Conservation (phyloP, 2,797 vertebrate species). For the Sternotherus odoratus region DNA sequence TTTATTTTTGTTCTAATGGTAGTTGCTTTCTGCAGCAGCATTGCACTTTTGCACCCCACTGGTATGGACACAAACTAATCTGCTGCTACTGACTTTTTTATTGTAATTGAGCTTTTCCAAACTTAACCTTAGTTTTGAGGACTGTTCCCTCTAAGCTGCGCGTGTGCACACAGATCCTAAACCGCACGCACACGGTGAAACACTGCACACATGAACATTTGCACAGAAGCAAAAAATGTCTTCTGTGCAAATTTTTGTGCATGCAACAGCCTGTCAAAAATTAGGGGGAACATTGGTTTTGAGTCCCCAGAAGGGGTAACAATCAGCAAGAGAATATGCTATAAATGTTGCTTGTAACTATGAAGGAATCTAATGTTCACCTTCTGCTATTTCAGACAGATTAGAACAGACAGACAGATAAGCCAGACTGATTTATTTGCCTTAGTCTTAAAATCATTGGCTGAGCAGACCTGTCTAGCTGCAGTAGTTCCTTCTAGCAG, state of each 20-base stretch:
- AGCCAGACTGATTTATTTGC: conserved; percentile 5
- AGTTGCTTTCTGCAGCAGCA: not conserved
- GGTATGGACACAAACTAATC: not conserved
- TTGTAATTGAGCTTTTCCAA: not conserved
- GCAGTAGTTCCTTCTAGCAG: conserved; percentile 44
- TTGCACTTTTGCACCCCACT: not conserved
- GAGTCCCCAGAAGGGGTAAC: not conserved
- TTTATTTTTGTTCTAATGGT: not conserved
- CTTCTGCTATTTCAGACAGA: conserved; percentile 27
- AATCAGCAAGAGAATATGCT: not conserved
- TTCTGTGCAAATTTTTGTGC: no score
- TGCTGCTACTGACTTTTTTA: not conserved
- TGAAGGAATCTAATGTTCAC: conserved; percentile 14
- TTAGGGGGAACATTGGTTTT: not conserved
- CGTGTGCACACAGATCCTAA: no score
- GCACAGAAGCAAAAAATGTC: no score
- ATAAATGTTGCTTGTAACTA: not conserved
- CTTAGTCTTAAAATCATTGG: conserved; percentile 24
- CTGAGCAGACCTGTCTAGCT: conserved; percentile 30
- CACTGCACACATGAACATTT: no score
- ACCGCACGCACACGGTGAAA: no score
- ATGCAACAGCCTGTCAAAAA: no score
- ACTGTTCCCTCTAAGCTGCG: no score
- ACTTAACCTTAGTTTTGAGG: not conserved
- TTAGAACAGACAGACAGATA: conserved; percentile 6